phyloP scores from a whole-genome alignment of 2,888 invertebrate species.

The Tiphia femorata region DNA sequence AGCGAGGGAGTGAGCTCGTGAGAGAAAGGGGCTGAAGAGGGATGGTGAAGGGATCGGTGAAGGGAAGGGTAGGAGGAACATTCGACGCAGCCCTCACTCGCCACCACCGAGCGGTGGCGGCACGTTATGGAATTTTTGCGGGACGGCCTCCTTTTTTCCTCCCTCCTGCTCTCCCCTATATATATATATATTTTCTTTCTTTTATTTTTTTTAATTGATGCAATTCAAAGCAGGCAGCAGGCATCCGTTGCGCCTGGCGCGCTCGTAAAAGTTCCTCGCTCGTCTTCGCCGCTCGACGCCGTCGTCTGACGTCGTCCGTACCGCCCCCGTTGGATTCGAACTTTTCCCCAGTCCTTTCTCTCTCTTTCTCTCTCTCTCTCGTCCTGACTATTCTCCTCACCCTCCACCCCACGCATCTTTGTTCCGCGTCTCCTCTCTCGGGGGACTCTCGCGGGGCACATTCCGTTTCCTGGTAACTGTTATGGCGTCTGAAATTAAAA shows the following conservation, averaged over 20 bases:
- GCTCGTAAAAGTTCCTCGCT: slow-evolving; percentile 52
- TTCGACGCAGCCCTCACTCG: slow-evolving; percentile 38
- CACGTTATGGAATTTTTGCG: slow-evolving; percentile 51
- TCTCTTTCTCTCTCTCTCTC: slow-evolving; percentile 9
- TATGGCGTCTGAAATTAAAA: slow-evolving; percentile 21
- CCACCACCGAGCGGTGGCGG: too few relatives aligned
- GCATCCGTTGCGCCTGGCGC: slow-evolving; percentile 36
- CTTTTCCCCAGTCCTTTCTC: slow-evolving; percentile 23
- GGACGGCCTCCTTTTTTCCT: slow-evolving; percentile 28
- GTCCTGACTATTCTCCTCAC: neutral
- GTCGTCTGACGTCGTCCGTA: too few relatives aligned
- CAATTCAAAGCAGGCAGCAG: slow-evolving; percentile 49
- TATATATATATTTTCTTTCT: neutral
- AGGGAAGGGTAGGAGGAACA: slow-evolving; percentile 34
- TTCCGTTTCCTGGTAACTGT: slow-evolving; percentile 16
- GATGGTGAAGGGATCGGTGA: slow-evolving; percentile 29
- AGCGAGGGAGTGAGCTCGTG: slow-evolving; percentile 8
- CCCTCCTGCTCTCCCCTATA: slow-evolving; percentile 9
- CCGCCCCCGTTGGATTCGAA: slow-evolving; percentile 39
- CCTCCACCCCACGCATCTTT: neutral
- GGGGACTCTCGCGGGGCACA: slow-evolving; percentile 29
- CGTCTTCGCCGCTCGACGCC: slow-evolving; percentile 24
- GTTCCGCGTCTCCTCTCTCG: slow-evolving; percentile 2
- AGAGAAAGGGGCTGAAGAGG: slow-evolving; percentile 3
- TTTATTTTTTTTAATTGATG: slow-evolving; percentile 52